phyloP scores from a whole-genome alignment of 2,113 vertebrate species.

The Odobenus rosmarus region DNA sequence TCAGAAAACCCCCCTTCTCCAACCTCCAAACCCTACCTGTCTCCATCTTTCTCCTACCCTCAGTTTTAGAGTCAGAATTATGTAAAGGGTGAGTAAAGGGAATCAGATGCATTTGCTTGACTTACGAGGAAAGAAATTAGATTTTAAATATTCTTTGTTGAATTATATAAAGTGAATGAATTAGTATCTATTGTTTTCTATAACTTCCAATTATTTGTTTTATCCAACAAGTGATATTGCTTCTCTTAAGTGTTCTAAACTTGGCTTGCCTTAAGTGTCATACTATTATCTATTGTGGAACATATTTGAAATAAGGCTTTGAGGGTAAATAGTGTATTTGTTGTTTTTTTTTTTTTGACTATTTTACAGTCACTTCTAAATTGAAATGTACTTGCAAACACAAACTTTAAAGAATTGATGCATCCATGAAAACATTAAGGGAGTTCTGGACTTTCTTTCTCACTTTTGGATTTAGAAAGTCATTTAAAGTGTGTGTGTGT shows the following conservation, averaged over 20 bases:
- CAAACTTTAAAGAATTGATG: constrained; percentile 10
- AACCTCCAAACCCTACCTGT: neutral
- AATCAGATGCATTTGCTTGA: neutral
- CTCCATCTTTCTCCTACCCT: neutral
- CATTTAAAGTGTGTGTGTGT: neutral
- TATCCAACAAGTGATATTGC: constrained; percentile 84
- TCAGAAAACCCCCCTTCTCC: neutral
- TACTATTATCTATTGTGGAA: neutral
- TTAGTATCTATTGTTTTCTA: neutral
- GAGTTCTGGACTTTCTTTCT: neutral
- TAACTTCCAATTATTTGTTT: constrained; percentile 86
- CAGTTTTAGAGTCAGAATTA: neutral
- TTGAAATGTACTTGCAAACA: neutral
- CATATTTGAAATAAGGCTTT: neutral
- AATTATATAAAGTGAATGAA: neutral
- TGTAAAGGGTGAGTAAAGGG: neutral
- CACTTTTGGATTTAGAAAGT: neutral
- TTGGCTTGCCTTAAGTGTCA: constrained; percentile 84
- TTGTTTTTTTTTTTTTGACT: neutral
- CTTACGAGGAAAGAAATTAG: neutral
- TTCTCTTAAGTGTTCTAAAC: constrained; percentile 86
- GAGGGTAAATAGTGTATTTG: neutral
- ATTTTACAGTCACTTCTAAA: neutral
- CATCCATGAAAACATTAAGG: neutral
- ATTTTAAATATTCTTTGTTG: constrained; percentile 2